Conservation (phyloP, 53 echinoderm and acorn worm species). For the Arbacia lixula region DNA sequence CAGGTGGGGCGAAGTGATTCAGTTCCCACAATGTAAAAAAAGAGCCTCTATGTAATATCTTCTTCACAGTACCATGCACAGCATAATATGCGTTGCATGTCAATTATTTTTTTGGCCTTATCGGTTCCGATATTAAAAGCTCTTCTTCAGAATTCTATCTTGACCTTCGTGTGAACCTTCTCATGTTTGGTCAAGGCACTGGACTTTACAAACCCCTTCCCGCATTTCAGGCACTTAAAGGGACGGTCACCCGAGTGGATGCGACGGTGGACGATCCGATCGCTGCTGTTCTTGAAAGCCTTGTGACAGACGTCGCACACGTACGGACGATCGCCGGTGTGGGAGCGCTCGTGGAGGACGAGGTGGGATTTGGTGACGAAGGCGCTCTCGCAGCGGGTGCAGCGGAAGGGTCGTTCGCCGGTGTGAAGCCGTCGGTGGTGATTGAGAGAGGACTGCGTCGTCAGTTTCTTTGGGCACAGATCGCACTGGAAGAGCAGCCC, state of each 20-base stretch:
- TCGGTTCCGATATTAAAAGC: no score
- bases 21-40: no score
- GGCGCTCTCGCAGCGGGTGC: conserved; percentile 20
- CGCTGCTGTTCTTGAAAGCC: conserved; percentile 29
- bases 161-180: no score
- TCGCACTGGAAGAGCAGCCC: conserved; percentile 27
- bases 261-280: conserved; percentile 25
- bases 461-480: neutral
- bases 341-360: conserved; percentile 8
- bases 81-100: no score
- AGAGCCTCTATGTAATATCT: no score
- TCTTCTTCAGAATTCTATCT: no score
- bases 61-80: no score
- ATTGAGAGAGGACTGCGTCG: neutral
- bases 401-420: conserved; percentile 9
- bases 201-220: conserved; percentile 16
- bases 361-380: conserved; percentile 17
- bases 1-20: no score
- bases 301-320: conserved; percentile 25
- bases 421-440: conserved; percentile 20
- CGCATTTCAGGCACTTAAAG: conserved; percentile 7
- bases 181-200: conserved; percentile 31
- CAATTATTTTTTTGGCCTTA: no score
- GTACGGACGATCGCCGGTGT: conserved; percentile 13
- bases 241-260: conserved; percentile 41